Evolutionary conservation across 2,888 invertebrate genomes (phyloP).

Genomic region (Ennomos quercinarius): DNA sequence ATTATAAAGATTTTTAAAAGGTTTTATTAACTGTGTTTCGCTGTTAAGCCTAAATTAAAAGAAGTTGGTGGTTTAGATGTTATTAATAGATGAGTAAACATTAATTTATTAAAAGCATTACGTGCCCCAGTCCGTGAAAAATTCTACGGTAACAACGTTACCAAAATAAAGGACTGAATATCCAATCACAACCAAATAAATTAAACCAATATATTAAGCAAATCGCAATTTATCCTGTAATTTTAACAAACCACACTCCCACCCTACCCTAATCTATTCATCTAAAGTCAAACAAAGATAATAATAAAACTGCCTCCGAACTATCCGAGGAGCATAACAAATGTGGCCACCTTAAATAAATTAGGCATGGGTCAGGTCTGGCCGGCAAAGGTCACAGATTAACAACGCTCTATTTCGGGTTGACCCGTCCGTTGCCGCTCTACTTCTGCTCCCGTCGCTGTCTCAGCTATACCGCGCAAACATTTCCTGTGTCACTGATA

Average conservation of each 20-base stretch:
- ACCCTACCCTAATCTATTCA: constrained; percentile 19
- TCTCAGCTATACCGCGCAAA: constrained; percentile 52
- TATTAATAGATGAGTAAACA: no score
- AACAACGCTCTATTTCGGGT: constrained; percentile 74
- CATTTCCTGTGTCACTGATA: constrained; percentile 45
- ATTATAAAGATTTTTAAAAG: no score
- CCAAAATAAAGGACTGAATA: no score
- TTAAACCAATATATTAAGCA: no score
- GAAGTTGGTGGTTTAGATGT: no score
- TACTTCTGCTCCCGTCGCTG: constrained; percentile 63
- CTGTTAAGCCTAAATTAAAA: no score
- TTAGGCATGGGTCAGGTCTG: constrained; percentile 68
- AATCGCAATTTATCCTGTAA: neutral
- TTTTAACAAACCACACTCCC: constrained; percentile 3
- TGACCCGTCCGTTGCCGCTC: constrained; percentile 70
- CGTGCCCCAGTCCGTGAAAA: no score
- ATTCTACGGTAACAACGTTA: no score
- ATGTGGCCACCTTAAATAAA: constrained; percentile 69
- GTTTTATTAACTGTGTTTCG: no score
- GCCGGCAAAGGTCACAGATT: constrained; percentile 77
- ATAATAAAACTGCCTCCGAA: constrained; percentile 38
- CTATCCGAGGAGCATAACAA: constrained; percentile 51
- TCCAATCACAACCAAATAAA: no score
- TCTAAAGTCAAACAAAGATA: constrained; percentile 34
- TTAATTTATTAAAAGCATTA: no score